phyloP scores from a whole-genome alignment of 2,888 invertebrate species.

The Panzeria rudis region DNA sequence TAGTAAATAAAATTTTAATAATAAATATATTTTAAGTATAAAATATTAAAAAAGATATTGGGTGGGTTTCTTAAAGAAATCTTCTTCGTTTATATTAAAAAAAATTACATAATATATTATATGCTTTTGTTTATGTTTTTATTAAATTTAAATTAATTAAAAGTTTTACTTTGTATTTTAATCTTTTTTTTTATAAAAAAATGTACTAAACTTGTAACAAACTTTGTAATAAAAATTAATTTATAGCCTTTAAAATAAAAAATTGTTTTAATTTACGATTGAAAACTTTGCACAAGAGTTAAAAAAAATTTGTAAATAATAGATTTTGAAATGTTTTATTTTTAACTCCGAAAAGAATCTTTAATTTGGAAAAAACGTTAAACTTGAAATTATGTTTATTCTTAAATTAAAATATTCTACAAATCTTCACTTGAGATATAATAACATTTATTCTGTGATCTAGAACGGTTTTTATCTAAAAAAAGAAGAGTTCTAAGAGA shows the following conservation, averaged over 20 bases:
- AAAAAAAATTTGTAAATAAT: not conserved
- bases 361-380: not conserved
- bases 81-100: constrained; percentile 3
- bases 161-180: not conserved
- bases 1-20: constrained; percentile 22
- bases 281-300: not conserved
- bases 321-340: too few relatives aligned
- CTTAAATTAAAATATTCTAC: not conserved
- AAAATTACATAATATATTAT: not conserved
- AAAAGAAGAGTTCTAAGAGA: too few relatives aligned
- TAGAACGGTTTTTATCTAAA: too few relatives aligned
- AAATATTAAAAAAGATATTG: constrained; percentile 59
- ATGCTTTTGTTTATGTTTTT: not conserved
- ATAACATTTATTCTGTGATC: too few relatives aligned
- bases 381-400: not conserved
- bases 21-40: constrained; percentile 60
- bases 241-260: not conserved
- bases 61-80: constrained; percentile 64
- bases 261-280: not conserved
- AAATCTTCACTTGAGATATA: too few relatives aligned
- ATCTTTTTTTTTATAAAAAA: constrained; percentile 4
- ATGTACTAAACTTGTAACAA: constrained; percentile 32
- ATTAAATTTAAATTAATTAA: constrained; percentile 34
- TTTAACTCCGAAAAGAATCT: too few relatives aligned
- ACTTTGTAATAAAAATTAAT: constrained; percentile 7